Base-by-base conservation (phyloP, 2,797 vertebrate species). In the Bucorvus abyssinicus region DNA sequence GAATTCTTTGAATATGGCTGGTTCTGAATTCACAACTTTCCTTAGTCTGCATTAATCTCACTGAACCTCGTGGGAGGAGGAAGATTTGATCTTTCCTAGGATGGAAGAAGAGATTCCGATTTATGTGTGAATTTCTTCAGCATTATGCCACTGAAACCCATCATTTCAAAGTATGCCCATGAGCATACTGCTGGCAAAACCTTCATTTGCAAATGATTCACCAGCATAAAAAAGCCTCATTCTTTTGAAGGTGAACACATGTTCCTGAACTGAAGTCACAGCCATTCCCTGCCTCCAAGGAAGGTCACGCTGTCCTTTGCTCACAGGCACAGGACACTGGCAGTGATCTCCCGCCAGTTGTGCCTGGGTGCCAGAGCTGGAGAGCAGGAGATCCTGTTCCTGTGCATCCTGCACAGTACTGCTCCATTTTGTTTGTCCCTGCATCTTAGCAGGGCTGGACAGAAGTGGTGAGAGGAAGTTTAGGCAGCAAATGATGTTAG, bases 301-400 rank as follows among this genome's bases (percentile, higher is more conserved):
- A 86, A 34, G 50, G 29, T 59, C 40, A 75, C 29, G 9, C 19
- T 30, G 32, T 59, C 44, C 12, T 80, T 74, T 60, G 52, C 40
- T 75, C 32, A 44, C 53, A 71, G 32, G 49, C 60, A 49, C 2
- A 50, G 52, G 36, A 45, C 2, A 8, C 40, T 32, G 23, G 14
- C 17, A 53, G 64, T n/a, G 70, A 50, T 56, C 42, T 29, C 17
- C 6, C 0, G 0, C 24, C 2, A 2, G 32, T 23, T 36, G 36
- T 50, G 40, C 32, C 55, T 44, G 32, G 22, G 32, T 59, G 18
- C 32, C 6, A 15, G 74, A 61, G 20, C 23, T 52, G 57, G 49
- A 76, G 44, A 76, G 21, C 14, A 47, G 47, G 18, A 61, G 49
- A 75, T 52, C 38, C 34, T 3, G 1, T 34, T 38, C 42, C 19